phyloP scores from a whole-genome alignment of 2,797 vertebrate genomes.

The Danio aesculapii region DNA sequence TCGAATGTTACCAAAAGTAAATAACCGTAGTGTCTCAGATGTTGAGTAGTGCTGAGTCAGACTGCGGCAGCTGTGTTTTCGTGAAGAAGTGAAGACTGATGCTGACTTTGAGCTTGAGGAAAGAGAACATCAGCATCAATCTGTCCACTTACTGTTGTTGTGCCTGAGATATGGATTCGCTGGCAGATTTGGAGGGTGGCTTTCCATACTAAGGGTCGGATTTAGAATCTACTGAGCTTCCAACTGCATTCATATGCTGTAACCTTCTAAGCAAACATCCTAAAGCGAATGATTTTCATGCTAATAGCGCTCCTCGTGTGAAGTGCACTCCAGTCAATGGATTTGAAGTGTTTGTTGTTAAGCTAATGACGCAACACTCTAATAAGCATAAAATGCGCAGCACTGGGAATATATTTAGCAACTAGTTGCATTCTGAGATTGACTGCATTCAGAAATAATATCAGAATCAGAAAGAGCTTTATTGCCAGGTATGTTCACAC shows the following conservation, averaged over 20 bases:
- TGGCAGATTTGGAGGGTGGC: conserved; percentile 23
- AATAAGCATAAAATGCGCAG: neutral
- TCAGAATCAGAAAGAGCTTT: too few species aligned
- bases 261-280: neutral
- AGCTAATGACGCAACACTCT: neutral
- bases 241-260: neutral
- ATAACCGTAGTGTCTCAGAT: neutral
- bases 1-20: neutral
- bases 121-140: conserved; percentile 48
- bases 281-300: neutral
- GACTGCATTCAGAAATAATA: neutral
- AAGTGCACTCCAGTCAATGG: neutral
- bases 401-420: neutral
- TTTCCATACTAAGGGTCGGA: conserved; percentile 33
- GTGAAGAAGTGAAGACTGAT: neutral
- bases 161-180: conserved; percentile 43
- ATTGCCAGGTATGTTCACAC: too few species aligned
- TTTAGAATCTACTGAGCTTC: neutral
- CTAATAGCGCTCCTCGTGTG: neutral
- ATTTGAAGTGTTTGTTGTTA: neutral
- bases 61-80: neutral
- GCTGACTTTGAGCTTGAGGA: conserved; percentile 49
- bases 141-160: conserved; percentile 31
- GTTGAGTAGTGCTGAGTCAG: conserved; percentile 4
- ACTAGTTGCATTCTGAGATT: neutral